Evolutionary conservation across 2,113 vertebrate species (phyloP).

Genomic region (Martes martes): DNA sequence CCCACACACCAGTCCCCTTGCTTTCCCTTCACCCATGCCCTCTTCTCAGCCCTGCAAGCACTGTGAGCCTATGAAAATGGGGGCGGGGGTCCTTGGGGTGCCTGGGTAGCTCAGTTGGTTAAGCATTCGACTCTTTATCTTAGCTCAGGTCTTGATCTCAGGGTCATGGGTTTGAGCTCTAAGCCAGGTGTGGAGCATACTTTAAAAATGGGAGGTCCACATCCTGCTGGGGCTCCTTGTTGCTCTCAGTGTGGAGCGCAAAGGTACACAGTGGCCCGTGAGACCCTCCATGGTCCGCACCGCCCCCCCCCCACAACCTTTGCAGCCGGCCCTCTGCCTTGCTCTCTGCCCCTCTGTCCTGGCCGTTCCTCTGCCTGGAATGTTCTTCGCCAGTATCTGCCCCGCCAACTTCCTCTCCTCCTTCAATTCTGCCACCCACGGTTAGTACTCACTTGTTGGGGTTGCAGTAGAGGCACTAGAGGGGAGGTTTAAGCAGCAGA

Average conservation of each 20-base stretch:
- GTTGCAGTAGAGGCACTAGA: background rate
- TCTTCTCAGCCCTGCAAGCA: background rate
- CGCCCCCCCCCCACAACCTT: fast-evolving
- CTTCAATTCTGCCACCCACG: background rate
- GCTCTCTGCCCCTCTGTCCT: background rate
- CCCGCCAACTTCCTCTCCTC: too few species aligned
- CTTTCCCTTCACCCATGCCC: fast-evolving
- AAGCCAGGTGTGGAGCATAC: background rate
- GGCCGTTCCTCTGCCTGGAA: background rate
- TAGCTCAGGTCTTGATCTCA: background rate
- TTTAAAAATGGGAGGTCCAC: background rate
- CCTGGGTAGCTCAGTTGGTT: background rate
- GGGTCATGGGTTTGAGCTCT: background rate
- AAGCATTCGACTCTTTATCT: background rate
- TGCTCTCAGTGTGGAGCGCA: too few species aligned
- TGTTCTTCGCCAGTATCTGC: background rate
- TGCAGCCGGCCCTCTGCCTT: fast-evolving
- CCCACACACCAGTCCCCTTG: too few species aligned
- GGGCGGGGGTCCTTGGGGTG: background rate
- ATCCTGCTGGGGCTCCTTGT: background rate
- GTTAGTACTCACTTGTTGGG: too few species aligned
- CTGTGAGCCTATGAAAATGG: background rate
- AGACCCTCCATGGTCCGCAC: fast-evolving
- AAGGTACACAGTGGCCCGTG: background rate
- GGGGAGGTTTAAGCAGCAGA: too few species aligned